Conservation (phyloP, 2,797 vertebrate species). For the Cheirogaleus major region DNA sequence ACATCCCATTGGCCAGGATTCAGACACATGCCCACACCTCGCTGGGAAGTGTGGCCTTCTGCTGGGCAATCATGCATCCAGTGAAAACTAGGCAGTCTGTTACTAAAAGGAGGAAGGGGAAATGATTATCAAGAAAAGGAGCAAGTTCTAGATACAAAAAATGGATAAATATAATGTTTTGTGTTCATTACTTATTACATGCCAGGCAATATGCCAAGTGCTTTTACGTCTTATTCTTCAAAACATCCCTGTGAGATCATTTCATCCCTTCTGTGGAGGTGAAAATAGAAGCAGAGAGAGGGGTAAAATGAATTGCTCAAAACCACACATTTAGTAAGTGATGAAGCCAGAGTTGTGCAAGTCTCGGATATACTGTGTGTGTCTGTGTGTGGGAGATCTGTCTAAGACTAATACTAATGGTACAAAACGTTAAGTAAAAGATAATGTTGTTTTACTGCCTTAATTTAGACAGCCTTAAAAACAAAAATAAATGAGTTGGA, state of each 20-base stretch:
- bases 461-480: conserved; percentile 4
- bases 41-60: neutral
- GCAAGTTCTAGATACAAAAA: neutral
- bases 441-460: neutral
- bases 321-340: neutral
- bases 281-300: neutral
- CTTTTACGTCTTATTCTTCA: neutral
- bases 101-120: neutral
- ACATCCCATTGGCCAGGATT: neutral
- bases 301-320: neutral
- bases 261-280: neutral
- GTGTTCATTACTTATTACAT: neutral
- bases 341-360: neutral
- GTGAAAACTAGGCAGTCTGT: neutral
- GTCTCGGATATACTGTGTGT: neutral
- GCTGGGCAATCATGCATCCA: neutral
- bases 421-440: neutral
- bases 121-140: neutral
- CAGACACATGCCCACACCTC: neutral
- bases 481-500: neutral
- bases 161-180: neutral
- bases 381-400: neutral
- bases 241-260: neutral
- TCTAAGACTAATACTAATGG: neutral
- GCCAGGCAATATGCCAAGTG: neutral